Percentiles rank a stretch among this genome's conserved stretches.
Conservation (phyloP, 2,888 invertebrate species). For the Pollenia amentaria region DNA sequence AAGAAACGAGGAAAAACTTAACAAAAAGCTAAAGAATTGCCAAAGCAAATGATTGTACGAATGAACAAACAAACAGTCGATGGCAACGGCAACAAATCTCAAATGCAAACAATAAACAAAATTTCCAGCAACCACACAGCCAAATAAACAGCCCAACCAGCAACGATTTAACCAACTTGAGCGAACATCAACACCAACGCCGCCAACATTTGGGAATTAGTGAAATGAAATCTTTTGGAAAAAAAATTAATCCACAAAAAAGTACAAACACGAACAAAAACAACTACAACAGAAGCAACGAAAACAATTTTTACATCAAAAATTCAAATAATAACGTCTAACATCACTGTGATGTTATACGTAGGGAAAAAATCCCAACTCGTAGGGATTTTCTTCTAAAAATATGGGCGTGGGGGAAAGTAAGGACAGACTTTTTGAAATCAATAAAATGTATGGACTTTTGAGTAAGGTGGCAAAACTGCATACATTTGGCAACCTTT, state of each 20-base stretch:
- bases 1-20: conserved; percentile 7
- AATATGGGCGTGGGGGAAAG: too few relatives aligned
- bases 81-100: conserved; percentile 57
- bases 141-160: conserved; percentile 48
- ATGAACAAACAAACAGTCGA: conserved; percentile 57
- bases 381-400: too few relatives aligned
- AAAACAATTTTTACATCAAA: conserved; percentile 35
- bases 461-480: too few relatives aligned
- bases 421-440: too few relatives aligned
- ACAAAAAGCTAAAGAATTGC: conserved; percentile 12
- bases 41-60: conserved; percentile 40
- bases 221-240: conserved; percentile 56
- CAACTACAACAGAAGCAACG: not conserved
- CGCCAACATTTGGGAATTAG: conserved; percentile 68
- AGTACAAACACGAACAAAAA: not conserved
- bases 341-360: too few relatives aligned
- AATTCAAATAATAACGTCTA: conserved; percentile 29
- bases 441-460: too few relatives aligned
- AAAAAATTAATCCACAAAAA: conserved; percentile 4
- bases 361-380: too few relatives aligned
- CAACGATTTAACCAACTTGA: conserved; percentile 52
- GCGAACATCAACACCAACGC: conserved; percentile 23
- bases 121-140: conserved; percentile 46
- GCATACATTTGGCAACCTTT: too few relatives aligned
- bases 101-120: conserved; percentile 71